Evolutionary conservation across 2,797 vertebrate species (phyloP).

Genomic region (Thunnus albacares): DNA sequence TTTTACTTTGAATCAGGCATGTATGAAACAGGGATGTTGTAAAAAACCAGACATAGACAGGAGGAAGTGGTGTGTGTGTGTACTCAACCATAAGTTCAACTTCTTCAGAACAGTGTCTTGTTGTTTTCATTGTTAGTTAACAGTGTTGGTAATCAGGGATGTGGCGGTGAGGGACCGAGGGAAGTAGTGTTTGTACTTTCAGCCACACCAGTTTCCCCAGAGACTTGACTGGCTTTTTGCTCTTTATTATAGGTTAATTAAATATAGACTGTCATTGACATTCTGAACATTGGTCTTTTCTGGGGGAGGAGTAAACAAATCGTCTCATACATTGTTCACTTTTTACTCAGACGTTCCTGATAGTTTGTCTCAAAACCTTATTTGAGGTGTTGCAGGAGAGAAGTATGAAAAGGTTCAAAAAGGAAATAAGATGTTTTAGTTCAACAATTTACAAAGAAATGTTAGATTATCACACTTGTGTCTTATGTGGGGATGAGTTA

Average conservation of each 20-base stretch:
- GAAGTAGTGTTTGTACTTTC: not conserved
- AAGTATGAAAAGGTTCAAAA: conserved; percentile 4
- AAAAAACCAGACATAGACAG: not conserved
- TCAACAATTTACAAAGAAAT: not conserved
- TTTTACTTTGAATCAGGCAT: not conserved
- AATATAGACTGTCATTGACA: not conserved
- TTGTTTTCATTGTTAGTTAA: conserved; percentile 9
- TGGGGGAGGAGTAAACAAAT: not conserved
- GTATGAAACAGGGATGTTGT: conserved; percentile 20
- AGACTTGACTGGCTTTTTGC: not conserved
- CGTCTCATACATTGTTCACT: not conserved
- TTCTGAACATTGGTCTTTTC: not conserved
- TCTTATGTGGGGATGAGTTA: not conserved
- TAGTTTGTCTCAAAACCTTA: not conserved
- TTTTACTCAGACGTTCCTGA: not conserved
- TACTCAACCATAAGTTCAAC: not conserved
- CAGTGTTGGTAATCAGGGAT: not conserved
- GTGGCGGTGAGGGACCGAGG: not conserved
- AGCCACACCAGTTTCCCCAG: not conserved
- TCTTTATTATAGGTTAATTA: not conserved
- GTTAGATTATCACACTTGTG: too few relatives aligned
- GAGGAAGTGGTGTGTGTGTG: conserved; percentile 21
- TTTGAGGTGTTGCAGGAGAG: not conserved
- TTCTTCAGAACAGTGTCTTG: not conserved
- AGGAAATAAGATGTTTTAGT: conserved; percentile 22